Evolutionary conservation across 2,113 vertebrate genomes (phyloP).

Genomic region (Hydropotes inermis): DNA sequence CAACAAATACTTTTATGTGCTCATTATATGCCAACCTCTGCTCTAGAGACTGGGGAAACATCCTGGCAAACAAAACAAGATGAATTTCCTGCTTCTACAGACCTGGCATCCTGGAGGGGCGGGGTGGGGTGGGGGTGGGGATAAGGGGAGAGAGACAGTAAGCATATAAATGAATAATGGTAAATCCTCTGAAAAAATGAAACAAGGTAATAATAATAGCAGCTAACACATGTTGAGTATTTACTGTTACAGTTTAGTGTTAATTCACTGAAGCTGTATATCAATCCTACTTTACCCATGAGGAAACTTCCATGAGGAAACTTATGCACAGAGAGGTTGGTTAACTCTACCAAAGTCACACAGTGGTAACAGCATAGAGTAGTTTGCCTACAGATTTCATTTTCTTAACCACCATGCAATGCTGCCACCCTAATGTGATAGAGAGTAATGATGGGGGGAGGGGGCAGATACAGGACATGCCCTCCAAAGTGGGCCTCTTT

Average conservation of each 20-base stretch:
- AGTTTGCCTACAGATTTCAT: not conserved
- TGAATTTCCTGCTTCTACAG: not conserved
- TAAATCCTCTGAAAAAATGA: not conserved
- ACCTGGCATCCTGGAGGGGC: not conserved
- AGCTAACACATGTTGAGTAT: not conserved
- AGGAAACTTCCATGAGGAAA: not conserved
- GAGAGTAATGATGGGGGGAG: accelerated
- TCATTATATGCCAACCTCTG: not conserved
- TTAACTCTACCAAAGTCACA: not conserved
- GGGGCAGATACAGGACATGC: not conserved
- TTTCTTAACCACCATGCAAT: not conserved
- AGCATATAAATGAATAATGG: not conserved
- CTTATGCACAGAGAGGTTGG: not conserved
- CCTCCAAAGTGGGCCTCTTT: not conserved
- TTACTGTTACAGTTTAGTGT: not conserved
- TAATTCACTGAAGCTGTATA: not conserved
- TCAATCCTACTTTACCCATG: not conserved
- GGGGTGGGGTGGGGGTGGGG: not conserved
- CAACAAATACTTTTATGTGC: not conserved
- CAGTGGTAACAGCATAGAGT: not conserved
- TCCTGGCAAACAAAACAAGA: not conserved
- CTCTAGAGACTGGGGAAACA: not conserved
- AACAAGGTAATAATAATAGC: not conserved
- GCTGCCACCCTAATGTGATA: not conserved
- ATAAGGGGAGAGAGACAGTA: not conserved